phyloP scores from a whole-genome alignment of 2,797 vertebrate species.

The Centropyge bicolor region DNA sequence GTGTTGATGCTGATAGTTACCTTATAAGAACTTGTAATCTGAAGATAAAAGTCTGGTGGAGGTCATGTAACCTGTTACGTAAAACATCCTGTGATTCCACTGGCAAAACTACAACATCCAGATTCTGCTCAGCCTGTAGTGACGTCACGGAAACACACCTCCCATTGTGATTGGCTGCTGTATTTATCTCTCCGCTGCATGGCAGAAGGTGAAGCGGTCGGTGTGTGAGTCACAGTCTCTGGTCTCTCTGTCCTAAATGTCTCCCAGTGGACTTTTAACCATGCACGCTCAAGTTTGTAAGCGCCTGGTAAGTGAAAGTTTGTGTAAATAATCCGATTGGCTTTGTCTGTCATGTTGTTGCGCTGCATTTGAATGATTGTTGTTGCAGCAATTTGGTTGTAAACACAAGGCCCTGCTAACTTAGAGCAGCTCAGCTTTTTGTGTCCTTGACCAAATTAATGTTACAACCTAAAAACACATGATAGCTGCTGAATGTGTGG shows the following conservation, averaged over 20 bases:
- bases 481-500: background rate
- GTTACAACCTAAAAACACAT: background rate
- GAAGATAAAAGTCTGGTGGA: background rate
- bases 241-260: conserved; percentile 68
- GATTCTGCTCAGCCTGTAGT: conserved; percentile 6
- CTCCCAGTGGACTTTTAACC: conserved; percentile 74
- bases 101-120: conserved; percentile 76
- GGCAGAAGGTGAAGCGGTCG: conserved; percentile 79
- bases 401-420: conserved; percentile 23
- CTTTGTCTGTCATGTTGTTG: background rate
- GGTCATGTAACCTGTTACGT: no score
- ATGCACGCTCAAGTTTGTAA: conserved; percentile 74
- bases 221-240: background rate
- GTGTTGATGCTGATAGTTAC: no score
- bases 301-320: conserved; percentile 78
- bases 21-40: background rate
- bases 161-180: conserved; percentile 78
- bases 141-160: conserved; percentile 68
- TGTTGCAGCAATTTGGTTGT: background rate
- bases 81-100: rapidly evolving
- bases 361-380: background rate
- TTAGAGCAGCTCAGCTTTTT: background rate
- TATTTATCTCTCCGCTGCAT: conserved; percentile 5
- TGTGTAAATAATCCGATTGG: rapidly evolving
- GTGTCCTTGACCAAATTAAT: background rate